A percentile compares a stretch with the other conserved stretches of the same genome.
Evolutionary conservation across 1,140 invertebrate species (phyloP).

Genomic region (Chlorops oryzae): DNA sequence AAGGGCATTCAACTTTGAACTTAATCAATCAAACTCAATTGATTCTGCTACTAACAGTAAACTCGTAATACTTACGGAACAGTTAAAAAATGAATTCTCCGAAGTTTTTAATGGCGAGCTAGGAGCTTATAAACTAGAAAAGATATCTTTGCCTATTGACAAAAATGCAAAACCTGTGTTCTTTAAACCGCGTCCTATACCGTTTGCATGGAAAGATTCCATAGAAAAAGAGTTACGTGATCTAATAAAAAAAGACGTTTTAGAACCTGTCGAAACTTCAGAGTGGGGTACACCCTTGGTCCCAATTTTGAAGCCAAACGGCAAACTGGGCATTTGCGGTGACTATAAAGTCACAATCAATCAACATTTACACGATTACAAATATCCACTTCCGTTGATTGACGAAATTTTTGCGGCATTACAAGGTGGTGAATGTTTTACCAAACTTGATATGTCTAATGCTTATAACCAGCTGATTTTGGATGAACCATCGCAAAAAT

Average conservation of each 20-base stretch:
- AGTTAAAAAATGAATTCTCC: constrained; percentile 1
- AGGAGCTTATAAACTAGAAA: neutral
- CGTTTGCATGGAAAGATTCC: constrained; percentile 9
- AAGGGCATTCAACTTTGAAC: constrained; percentile 3
- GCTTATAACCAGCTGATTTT: constrained; percentile 42
- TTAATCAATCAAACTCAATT: neutral
- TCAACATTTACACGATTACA: constrained; percentile 33
- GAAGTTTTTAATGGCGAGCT: constrained; percentile 3
- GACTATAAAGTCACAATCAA: constrained; percentile 49
- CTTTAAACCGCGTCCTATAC: constrained; percentile 9
- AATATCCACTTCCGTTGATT: constrained; percentile 37
- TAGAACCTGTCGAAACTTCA: constrained; percentile 26
- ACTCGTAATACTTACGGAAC: neutral
- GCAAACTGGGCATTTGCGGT: constrained; percentile 46
- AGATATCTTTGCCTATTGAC: neutral
- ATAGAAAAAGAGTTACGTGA: constrained; percentile 24
- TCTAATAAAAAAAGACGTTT: constrained; percentile 33
- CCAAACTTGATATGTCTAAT: constrained; percentile 42
- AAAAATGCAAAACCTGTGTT: constrained; percentile 3
- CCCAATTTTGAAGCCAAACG: constrained; percentile 41
- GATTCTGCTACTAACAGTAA: neutral
- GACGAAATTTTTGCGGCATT: no score
- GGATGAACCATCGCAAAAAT: constrained; percentile 20
- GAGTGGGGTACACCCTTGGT: constrained; percentile 47
- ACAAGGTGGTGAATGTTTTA: constrained; percentile 31